Evolutionary conservation across 92 coral and sea anemone genomes (phyloP), one percentile per base, ranked within the genome.

Genomic region (Isaurus tuberculatus): DNA sequence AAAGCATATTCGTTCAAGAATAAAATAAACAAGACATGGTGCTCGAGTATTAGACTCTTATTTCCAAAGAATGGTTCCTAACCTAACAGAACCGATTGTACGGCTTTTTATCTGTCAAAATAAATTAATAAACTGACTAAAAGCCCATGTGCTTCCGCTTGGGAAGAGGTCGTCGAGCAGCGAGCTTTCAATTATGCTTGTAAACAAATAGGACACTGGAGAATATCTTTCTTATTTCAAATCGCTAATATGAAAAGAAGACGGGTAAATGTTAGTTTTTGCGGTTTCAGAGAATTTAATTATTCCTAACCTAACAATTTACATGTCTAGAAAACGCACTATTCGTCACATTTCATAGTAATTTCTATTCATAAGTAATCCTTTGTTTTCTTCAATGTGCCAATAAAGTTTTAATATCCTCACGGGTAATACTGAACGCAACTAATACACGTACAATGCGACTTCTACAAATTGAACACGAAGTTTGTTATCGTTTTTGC

Each of bases 111-210:
- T 77, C 88, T 93, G 95, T 87, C 97, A 91, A 89, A 48, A 83
- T 70, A 79, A 90, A 86, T 91, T 93, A 91, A 93, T 93, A 91
- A 91, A 89, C 85, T 91, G 86, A 91, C 94, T 91, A 85, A 88
- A 84, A 89, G 81, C 88, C 93, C 91, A 72, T 83, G 87, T 82
- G 94, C 91, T 89, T 90, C 97, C 92, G 92, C 68, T 79, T 36
- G 71, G 23, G 70, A 85, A 87, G 90, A 68, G 46, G 11, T 40
- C 46, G 88, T 65, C 79, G 86, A 88, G 78, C 83, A 33, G 90
- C 80, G 85, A 70, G 86, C 87, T 51, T 64, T 37, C 85, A 86
- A 93, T 88, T 88, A 91, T 87, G 86, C 87, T 85, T 91, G 94
- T 90, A 93, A 93, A 91, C 97, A 93, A 93, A 79, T 91, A 89